A percentile compares a stretch with the other conserved stretches of the same genome.
These are phyloP conservation scores for Dinocampus coccinellae DNA, from an alignment of 2,888 invertebrate genomes.

Conservation along the genomic window DNA sequence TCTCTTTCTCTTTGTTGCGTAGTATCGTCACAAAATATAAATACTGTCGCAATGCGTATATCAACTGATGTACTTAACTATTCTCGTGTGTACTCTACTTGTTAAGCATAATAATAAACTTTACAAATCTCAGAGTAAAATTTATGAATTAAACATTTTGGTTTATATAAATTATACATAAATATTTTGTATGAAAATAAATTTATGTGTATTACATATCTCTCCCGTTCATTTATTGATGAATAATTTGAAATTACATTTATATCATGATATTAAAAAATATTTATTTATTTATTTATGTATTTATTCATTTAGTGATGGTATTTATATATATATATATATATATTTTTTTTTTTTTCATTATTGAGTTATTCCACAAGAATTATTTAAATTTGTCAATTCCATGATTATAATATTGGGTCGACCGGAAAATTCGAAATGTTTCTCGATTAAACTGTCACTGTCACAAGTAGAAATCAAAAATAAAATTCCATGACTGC, in stretches of 20 bases:
- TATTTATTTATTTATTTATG: no score
- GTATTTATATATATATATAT: background rate
- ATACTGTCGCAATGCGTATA: constrained; percentile 19
- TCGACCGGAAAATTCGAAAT: constrained; percentile 33
- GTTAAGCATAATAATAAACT: constrained; percentile 12
- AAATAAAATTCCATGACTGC: background rate
- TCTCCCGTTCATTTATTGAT: no score
- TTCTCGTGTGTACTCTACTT: background rate
- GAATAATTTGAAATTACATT: no score
- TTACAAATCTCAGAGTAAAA: background rate
- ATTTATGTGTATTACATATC: background rate
- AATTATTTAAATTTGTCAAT: constrained; percentile 25
- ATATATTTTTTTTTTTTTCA: background rate
- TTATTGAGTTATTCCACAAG: background rate
- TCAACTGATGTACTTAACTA: constrained; percentile 1
- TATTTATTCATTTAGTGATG: no score
- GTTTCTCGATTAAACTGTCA: constrained; percentile 19
- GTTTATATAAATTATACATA: background rate
- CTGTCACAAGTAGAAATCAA: background rate
- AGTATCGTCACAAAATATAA: background rate
- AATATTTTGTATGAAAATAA: background rate
- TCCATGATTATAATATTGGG: constrained; percentile 5
- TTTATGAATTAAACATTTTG: background rate
- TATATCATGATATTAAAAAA: no score
- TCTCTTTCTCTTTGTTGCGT: no score